phyloP scores from a whole-genome alignment of 2,113 vertebrate genomes.

The cat (Felis catus) region F.catus_Fca126_mat1.0 CM031419.1:97396501-97397000 shows the following conservation, averaged over 20 bases:
- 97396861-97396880: not conserved
- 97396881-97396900: constrained; percentile 51
- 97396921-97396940: constrained; percentile 78
- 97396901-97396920: constrained; percentile 80
- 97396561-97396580: not conserved
- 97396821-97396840: not conserved
- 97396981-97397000: constrained; percentile 76
- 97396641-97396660: not conserved
- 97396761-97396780: not conserved
- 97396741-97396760: not conserved
- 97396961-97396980: constrained; percentile 80
- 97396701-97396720: not conserved
- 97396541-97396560: not conserved
- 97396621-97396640: not conserved
- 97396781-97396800: not conserved
- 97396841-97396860: not conserved
- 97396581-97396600: not conserved
- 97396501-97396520: not conserved
- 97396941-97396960: constrained; percentile 77
- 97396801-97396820: not conserved
- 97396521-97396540: not conserved
- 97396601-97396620: not conserved
- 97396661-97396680: not conserved
- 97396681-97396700: not conserved
- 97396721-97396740: not conserved